Conservation (phyloP, 2,797 vertebrate genomes). For the Myotis findleyi region DNA sequence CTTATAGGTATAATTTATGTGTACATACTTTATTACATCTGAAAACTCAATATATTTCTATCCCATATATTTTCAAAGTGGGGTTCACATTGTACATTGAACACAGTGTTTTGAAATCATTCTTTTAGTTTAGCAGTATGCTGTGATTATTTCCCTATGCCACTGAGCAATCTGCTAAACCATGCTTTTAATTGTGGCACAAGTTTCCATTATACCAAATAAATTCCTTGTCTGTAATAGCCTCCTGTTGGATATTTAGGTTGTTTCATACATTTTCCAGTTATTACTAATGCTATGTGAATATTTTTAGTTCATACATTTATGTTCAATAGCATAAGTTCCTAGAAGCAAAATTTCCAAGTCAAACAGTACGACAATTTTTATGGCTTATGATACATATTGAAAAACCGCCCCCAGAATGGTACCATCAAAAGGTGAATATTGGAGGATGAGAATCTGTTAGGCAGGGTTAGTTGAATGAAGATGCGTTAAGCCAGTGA, state of each 20-base stretch:
- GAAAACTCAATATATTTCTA: background rate
- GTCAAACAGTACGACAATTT: background rate
- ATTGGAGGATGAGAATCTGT: background rate
- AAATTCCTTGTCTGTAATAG: background rate
- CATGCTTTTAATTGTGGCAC: background rate
- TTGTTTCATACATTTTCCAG: background rate
- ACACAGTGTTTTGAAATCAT: background rate
- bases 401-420: background rate
- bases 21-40: background rate
- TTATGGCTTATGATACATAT: background rate
- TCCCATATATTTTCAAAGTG: constrained; percentile 18
- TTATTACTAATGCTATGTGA: background rate
- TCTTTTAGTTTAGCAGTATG: background rate
- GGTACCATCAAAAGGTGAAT: background rate
- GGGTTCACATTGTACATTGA: background rate
- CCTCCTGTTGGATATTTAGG: background rate
- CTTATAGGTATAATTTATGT: background rate
- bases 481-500: background rate
- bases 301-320: background rate
- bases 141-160: background rate
- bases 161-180: constrained; percentile 14
- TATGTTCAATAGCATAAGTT: background rate
- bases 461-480: background rate
- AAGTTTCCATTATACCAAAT: background rate
- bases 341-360: background rate